Percentiles rank a stretch among this genome's conserved stretches.
Conservation (phyloP, 2,888 invertebrate genomes). For the Mantis religiosa region DNA sequence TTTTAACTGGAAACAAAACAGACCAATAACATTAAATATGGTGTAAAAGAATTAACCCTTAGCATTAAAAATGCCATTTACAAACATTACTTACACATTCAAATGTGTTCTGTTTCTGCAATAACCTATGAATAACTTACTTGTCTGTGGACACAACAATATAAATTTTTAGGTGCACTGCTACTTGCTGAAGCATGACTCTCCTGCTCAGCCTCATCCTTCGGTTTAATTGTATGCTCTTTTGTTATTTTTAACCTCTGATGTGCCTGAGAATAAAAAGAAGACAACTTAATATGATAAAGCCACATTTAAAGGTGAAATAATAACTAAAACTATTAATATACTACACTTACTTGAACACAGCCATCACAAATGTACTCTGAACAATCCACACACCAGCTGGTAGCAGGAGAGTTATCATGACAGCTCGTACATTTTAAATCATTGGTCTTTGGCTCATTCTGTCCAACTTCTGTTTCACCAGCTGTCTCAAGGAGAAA, state of each 20-base stretch:
- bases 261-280: constrained; percentile 61
- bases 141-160: constrained; percentile 71
- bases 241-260: constrained; percentile 89
- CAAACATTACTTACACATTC: too few relatives aligned
- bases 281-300: not conserved
- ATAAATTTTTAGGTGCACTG: constrained; percentile 59
- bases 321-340: not conserved
- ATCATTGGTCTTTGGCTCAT: constrained; percentile 44
- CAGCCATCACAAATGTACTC: constrained; percentile 91
- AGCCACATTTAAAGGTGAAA: not conserved
- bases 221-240: constrained; percentile 85
- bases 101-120: too few relatives aligned
- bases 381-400: constrained; percentile 86
- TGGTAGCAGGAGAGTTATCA: constrained; percentile 76
- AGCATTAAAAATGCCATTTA: too few relatives aligned
- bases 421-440: constrained; percentile 81
- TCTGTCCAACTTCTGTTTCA: constrained; percentile 43
- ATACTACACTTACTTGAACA: constrained; percentile 50
- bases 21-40: too few relatives aligned
- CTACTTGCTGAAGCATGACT: constrained; percentile 50
- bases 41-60: too few relatives aligned
- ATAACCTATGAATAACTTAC: constrained; percentile 36
- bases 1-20: too few relatives aligned
- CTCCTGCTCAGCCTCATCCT: constrained; percentile 72
- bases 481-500: constrained; percentile 67